Evolutionary conservation across 2,113 vertebrate species (phyloP), one percentile per base, ranked within the genome.

Genomic region (Melanostigma gelatinosum): DNA sequence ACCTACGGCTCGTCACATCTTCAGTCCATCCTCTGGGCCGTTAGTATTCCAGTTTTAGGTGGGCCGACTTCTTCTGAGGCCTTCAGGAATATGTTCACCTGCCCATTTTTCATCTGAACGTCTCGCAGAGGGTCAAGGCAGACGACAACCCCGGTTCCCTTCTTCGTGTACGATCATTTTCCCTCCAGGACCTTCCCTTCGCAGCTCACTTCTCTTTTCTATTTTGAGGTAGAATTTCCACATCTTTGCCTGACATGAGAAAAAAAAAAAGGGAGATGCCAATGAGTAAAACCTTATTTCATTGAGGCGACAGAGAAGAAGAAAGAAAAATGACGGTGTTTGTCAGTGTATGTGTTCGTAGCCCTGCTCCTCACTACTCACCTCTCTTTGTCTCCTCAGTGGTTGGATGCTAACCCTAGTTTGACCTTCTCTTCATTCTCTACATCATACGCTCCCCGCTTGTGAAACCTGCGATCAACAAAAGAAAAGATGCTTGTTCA

Each of bases 401-500:
- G 96, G 91, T 93, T 96, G 86, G 95, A 93, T 60, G 96, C 93
- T 90, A 95, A 93, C 87, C 97, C 97, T 90, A 99, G 89, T 90
- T 99, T 99, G 85, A 97, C 95, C 93, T 99, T 99, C 92, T 98
- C 98, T 93, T 99, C 98, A 52, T 93, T 98, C 94, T 99, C 97
- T 82, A 99, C 96, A 57, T 99, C 95, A 78, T 99, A 99, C 44
- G 95, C 97, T 86, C 97, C 98, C 86, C 96, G 95, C 86, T 96
- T 99, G 85, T 99, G 97, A 95, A 97, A 99, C 94, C 98, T 99
- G 90, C 0, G 66, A 83, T 46, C 38, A 44, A 73, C 6, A 68
- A 74, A 85, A 81, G 52, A 75, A 82, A 83, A 72, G 46, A 9
- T 74, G 62, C 58, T 38, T 8, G 40, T 67, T 83, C 18, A 88